Conservation (phyloP, 2,797 vertebrate genomes). For the Florisuga fusca region DNA sequence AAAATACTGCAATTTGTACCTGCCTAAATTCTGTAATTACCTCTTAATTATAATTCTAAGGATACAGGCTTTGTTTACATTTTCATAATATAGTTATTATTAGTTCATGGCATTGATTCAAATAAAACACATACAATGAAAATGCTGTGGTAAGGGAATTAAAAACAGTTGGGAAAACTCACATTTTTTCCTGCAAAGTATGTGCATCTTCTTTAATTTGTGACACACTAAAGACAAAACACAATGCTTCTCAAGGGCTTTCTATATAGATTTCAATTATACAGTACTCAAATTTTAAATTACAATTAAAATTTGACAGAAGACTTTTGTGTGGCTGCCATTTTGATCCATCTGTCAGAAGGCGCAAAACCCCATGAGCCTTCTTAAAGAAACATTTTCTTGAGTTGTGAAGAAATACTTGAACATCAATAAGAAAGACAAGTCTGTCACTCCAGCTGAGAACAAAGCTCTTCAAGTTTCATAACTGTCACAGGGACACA, state of each 20-base stretch:
- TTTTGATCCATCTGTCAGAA: conserved; percentile 3
- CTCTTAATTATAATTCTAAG: background rate
- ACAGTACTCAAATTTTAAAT: background rate
- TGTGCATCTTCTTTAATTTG: background rate
- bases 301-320: background rate
- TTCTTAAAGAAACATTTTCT: conserved; percentile 16
- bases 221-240: background rate
- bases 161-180: background rate
- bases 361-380: background rate
- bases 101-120: background rate
- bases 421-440: conserved; percentile 38
- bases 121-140: background rate
- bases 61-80: background rate
- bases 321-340: background rate
- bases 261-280: background rate
- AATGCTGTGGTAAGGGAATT: background rate
- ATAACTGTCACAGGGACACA: conserved; percentile 9
- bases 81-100: background rate
- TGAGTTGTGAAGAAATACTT: conserved; percentile 20
- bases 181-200: background rate
- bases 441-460: conserved; percentile 38
- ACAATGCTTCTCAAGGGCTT: background rate
- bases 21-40: background rate
- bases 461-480: conserved; percentile 47
- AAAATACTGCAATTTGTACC: background rate